Evolutionary conservation across 2,113 vertebrate species (phyloP).

Genomic region (Vimba vimba): DNA sequence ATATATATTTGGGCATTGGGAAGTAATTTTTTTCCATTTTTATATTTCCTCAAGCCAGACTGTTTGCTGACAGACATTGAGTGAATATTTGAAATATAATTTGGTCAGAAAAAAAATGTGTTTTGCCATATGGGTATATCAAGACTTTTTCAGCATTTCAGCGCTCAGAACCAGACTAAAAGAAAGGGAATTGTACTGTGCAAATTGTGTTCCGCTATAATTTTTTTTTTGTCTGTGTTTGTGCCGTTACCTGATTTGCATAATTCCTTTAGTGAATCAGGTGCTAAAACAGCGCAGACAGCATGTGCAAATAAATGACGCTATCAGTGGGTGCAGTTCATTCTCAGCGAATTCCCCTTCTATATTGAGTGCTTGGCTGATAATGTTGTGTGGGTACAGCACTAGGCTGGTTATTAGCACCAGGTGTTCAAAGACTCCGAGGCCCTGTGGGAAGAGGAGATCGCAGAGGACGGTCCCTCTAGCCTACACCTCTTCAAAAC

Average conservation of each 20-base stretch:
- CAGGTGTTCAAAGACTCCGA: slow-evolving; percentile 23
- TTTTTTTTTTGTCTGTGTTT: neutral
- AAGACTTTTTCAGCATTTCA: neutral
- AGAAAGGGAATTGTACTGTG: neutral
- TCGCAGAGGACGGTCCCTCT: slow-evolving; percentile 14
- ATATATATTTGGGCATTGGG: neutral
- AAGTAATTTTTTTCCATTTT: too few species aligned
- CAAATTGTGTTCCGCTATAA: neutral
- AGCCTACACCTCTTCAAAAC: slow-evolving; percentile 25
- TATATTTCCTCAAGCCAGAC: too few species aligned
- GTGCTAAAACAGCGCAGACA: neutral
- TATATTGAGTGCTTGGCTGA: neutral
- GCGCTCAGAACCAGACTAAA: neutral
- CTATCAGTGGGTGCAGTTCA: neutral
- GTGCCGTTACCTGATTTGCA: neutral
- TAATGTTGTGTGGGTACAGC: slow-evolving; percentile 37
- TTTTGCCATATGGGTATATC: neutral
- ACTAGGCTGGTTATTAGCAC: slow-evolving; percentile 38
- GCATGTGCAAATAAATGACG: slow-evolving; percentile 9
- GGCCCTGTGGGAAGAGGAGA: neutral
- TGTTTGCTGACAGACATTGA: neutral
- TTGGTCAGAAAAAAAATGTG: too few species aligned
- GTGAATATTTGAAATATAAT: neutral
- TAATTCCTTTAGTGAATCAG: neutral
- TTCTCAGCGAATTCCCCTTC: neutral